A percentile compares a stretch with the other conserved stretches of the same genome.
Conservation (phyloP, 2,797 vertebrate species). For the Mormyrops attenuatus region DNA sequence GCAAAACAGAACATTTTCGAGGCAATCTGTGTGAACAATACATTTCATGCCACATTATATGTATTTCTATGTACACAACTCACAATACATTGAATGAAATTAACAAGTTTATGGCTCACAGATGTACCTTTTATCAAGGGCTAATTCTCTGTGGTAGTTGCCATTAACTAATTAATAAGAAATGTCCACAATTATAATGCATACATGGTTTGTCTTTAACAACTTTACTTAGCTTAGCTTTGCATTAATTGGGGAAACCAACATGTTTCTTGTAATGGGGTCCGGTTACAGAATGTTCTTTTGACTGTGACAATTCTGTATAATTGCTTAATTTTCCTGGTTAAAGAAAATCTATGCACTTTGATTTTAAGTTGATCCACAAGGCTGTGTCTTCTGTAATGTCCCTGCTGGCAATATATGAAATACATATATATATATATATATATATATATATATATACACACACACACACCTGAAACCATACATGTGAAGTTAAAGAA, state of each 20-base stretch:
- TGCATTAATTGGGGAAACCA: background rate
- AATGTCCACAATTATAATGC: background rate
- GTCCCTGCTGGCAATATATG: background rate
- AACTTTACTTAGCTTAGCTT: background rate
- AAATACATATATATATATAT: background rate
- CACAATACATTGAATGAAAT: background rate
- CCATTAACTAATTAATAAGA: background rate
- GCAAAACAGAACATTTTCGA: background rate
- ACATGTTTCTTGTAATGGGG: background rate
- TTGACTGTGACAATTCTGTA: background rate
- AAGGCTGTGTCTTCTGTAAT: background rate
- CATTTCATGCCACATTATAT: background rate
- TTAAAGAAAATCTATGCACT: background rate
- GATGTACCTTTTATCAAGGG: background rate
- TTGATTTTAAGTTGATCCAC: background rate
- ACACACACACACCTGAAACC: background rate
- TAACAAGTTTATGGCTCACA: background rate
- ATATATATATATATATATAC: background rate
- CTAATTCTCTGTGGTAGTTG: background rate
- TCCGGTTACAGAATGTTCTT: background rate
- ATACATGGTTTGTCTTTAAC: background rate
- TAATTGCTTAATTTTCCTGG: background rate
- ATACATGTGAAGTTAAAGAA: background rate
- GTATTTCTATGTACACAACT: background rate
- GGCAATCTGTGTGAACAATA: background rate